phyloP scores from a whole-genome alignment of 2,113 vertebrate species.

The Campylomormyrus numenius region DNA sequence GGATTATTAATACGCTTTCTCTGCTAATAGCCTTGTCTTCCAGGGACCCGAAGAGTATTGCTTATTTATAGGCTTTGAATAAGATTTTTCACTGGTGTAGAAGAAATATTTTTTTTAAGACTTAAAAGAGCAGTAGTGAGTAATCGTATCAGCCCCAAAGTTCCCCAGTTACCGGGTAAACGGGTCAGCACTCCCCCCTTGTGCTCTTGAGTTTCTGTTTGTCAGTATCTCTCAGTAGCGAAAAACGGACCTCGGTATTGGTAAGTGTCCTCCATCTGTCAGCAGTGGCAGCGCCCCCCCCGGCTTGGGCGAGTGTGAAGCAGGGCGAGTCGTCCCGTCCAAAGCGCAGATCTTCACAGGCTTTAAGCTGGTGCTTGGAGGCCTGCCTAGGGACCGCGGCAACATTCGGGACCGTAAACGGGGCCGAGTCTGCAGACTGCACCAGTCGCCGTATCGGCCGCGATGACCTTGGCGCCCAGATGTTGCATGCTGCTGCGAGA shows the following conservation, averaged over 20 bases:
- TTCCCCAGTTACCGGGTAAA: neutral
- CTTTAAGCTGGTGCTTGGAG: neutral
- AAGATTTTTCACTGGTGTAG: neutral
- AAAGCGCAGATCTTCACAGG: neutral
- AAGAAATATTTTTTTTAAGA: neutral
- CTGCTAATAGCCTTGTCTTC: constrained; percentile 36
- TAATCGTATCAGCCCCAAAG: neutral
- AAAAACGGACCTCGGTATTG: neutral
- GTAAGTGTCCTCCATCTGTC: neutral
- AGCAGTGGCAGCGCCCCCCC: neutral
- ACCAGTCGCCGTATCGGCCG: neutral
- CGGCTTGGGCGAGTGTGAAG: neutral
- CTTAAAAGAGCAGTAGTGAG: neutral
- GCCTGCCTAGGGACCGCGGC: neutral
- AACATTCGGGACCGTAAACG: neutral
- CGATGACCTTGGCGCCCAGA: neutral
- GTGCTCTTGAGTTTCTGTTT: neutral
- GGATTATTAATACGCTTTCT: constrained; percentile 45
- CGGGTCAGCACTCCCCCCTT: neutral
- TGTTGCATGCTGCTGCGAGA: neutral
- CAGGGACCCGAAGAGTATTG: constrained; percentile 23
- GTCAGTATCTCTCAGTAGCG: neutral
- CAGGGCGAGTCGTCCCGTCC: neutral
- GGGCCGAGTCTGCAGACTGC: neutral
- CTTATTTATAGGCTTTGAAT: constrained; percentile 18